phyloP scores from a whole-genome alignment of 2,888 invertebrate species.

The Pterostichus niger region DNA sequence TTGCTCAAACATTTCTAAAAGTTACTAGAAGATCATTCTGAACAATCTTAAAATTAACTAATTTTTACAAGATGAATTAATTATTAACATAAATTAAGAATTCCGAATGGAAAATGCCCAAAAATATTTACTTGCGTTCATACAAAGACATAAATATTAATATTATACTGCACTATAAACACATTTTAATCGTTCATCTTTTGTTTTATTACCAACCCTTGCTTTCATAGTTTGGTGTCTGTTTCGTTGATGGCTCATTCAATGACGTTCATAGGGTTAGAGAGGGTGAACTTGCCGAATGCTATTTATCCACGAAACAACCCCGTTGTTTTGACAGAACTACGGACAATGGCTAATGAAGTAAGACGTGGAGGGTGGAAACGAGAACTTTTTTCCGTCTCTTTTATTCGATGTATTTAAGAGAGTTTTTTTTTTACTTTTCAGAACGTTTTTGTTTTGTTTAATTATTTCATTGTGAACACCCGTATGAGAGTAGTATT shows the following conservation, averaged over 20 bases:
- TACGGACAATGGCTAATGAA: slow-evolving; percentile 59
- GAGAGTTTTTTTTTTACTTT: slow-evolving; percentile 33
- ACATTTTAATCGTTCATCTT: background rate
- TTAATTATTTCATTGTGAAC: slow-evolving; percentile 22
- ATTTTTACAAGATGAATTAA: too few relatives aligned
- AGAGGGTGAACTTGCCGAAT: slow-evolving; percentile 28
- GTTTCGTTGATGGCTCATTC: background rate
- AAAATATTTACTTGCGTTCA: too few relatives aligned
- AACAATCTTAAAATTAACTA: too few relatives aligned
- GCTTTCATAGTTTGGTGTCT: slow-evolving; percentile 25
- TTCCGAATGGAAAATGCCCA: too few relatives aligned
- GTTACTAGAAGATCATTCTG: too few relatives aligned
- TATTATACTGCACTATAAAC: background rate
- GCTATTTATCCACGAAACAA: slow-evolving; percentile 54
- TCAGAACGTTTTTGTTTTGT: slow-evolving; percentile 6
- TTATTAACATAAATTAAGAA: too few relatives aligned
- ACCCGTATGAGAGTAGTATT: too few relatives aligned
- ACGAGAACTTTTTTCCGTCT: slow-evolving; percentile 19
- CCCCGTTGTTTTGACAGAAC: slow-evolving; percentile 60
- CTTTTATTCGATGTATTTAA: slow-evolving; percentile 38
- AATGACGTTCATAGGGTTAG: background rate
- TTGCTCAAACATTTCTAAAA: too few relatives aligned
- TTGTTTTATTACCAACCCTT: slow-evolving; percentile 20
- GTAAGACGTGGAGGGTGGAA: slow-evolving; percentile 49
- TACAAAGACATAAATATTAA: too few relatives aligned